These are phyloP conservation scores for Yponomeuta sedellus DNA, from an alignment of 2,888 invertebrate species.

Conservation along the genomic window DNA sequence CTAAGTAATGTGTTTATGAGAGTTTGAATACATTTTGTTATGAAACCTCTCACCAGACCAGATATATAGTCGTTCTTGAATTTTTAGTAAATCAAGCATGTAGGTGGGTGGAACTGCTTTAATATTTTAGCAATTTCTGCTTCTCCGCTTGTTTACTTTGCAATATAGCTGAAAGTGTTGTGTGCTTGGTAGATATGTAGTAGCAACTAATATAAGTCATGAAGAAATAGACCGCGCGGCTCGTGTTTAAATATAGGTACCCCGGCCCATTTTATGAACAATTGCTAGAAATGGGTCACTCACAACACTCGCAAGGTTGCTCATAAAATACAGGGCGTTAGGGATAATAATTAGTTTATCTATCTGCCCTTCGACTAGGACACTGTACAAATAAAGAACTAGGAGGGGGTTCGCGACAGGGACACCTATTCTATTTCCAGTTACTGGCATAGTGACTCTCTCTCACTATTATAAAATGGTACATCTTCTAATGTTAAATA, in stretches of 20 bases:
- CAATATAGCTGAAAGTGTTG: constrained; percentile 36
- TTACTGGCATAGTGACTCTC: neutral
- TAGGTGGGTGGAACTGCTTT: neutral
- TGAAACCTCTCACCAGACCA: neutral
- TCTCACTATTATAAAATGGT: neutral
- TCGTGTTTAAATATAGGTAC: constrained; percentile 52
- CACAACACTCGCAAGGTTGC: constrained; percentile 20
- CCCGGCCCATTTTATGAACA: constrained; percentile 59
- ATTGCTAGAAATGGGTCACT: constrained; percentile 44
- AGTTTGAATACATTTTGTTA: constrained; percentile 36
- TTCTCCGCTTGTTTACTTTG: constrained; percentile 48
- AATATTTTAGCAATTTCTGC: neutral
- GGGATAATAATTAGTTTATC: neutral
- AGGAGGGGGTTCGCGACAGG: neutral
- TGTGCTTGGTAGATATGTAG: neutral
- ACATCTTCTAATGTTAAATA: too few relatives aligned
- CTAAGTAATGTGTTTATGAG: constrained; percentile 46
- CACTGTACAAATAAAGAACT: too few relatives aligned
- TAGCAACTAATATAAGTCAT: neutral
- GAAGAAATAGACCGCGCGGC: constrained; percentile 56
- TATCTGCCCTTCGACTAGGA: neutral
- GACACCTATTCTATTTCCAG: neutral
- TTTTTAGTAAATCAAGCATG: neutral
- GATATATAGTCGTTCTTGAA: neutral
- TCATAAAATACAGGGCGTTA: neutral